Evolutionary conservation across 2,888 invertebrate genomes (phyloP).

Genomic region (Galerucella calmariensis): DNA sequence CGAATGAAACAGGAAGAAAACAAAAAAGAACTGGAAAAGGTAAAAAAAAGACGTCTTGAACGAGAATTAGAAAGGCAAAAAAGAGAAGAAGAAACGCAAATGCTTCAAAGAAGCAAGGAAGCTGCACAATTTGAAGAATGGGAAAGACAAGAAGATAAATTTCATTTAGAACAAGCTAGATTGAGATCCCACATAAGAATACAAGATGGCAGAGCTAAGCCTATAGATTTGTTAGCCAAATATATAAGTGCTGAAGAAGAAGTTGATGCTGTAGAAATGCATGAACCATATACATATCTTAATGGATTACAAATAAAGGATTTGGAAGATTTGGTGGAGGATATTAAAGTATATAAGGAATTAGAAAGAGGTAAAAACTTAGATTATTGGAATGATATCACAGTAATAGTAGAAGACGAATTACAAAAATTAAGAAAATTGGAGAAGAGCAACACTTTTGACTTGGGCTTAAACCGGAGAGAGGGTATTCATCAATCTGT

Average conservation of each 20-base stretch:
- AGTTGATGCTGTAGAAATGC: constrained; percentile 95
- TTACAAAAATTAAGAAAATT: constrained; percentile 85
- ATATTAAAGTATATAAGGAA: constrained; percentile 95
- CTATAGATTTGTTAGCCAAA: constrained; percentile 96
- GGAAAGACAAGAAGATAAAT: constrained; percentile 96
- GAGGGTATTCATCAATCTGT: constrained; percentile 89
- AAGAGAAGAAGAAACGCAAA: constrained; percentile 83
- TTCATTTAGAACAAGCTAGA: constrained; percentile 96
- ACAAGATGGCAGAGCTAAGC: constrained; percentile 96
- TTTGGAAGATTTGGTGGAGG: constrained; percentile 94
- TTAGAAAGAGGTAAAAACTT: constrained; percentile 89
- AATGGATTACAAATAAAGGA: constrained; percentile 91
- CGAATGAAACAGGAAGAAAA: constrained; percentile 92
- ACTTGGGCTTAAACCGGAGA: constrained; percentile 67
- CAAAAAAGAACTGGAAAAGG: constrained; percentile 91
- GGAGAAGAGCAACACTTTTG: constrained; percentile 72
- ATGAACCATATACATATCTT: constrained; percentile 95
- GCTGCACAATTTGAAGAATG: constrained; percentile 92
- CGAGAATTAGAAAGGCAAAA: constrained; percentile 87
- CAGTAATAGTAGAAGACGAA: constrained; percentile 94
- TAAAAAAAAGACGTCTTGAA: constrained; percentile 89
- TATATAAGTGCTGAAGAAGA: constrained; percentile 91
- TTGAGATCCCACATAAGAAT: constrained; percentile 91
- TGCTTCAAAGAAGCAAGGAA: constrained; percentile 89
- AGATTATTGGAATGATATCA: constrained; percentile 96